Evolutionary conservation across 2,888 invertebrate species (phyloP).

Genomic region (Siphonodentalium dalli): DNA sequence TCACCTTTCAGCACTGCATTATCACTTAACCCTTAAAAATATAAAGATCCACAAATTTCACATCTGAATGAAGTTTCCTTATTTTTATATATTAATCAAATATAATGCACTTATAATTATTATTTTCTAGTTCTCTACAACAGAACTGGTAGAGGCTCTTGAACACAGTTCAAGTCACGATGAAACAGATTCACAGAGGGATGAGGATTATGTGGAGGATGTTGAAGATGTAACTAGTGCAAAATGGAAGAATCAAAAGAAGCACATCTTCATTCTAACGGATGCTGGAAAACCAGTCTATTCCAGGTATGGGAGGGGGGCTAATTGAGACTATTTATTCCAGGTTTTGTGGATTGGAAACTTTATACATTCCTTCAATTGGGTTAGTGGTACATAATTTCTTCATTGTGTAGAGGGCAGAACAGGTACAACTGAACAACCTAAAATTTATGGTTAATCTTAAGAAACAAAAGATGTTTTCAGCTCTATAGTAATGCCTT

Average conservation of each 20-base stretch:
- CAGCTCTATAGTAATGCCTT: too few species aligned
- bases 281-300: conserved; percentile 97
- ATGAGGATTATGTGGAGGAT: conserved; percentile 30
- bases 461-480: too few species aligned
- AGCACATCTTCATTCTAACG: conserved; percentile 93
- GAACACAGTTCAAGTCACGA: conserved; percentile 6
- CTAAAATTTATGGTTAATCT: too few species aligned
- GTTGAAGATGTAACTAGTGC: conserved; percentile 58
- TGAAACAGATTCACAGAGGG: not conserved
- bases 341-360: not conserved
- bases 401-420: too few species aligned
- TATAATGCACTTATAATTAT: not conserved
- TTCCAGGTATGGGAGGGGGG: conserved; percentile 72
- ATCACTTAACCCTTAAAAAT: too few species aligned
- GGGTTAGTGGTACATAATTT: too few species aligned
- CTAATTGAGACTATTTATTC: not conserved
- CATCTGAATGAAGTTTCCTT: too few species aligned
- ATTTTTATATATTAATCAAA: not conserved
- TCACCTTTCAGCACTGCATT: too few species aligned
- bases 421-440: too few species aligned
- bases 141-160: conserved; percentile 25
- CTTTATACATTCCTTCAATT: too few species aligned
- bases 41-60: too few species aligned
- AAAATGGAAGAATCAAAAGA: conserved; percentile 81
- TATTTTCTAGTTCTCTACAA: conserved; percentile 16